Evolutionary conservation across 2,888 invertebrate species (phyloP).

Genomic region (Yponomeuta cagnagella): DNA sequence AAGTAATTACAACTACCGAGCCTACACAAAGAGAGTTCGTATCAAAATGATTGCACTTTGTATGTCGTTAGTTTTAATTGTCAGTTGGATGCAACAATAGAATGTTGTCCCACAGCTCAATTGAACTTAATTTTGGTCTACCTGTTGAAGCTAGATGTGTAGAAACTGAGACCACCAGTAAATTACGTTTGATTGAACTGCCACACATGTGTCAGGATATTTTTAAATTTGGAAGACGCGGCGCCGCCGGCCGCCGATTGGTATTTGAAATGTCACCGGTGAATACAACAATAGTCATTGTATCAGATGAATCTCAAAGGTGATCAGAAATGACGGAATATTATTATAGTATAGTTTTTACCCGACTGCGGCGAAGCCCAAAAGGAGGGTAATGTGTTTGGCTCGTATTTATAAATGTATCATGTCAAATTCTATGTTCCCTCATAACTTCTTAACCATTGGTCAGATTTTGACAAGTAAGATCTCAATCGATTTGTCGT

Average conservation of each 20-base stretch:
- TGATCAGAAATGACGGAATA: no score
- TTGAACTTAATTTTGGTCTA: not conserved
- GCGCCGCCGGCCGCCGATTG: conserved; percentile 26
- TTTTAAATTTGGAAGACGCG: conserved; percentile 38
- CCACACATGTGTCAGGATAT: conserved; percentile 36
- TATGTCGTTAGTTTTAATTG: not conserved
- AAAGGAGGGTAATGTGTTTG: no score
- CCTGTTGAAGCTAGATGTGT: not conserved
- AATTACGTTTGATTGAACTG: not conserved
- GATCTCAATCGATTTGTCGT: no score
- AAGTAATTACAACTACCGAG: not conserved
- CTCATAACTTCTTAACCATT: no score
- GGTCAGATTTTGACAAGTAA: no score
- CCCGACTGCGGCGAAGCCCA: no score
- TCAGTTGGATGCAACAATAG: conserved; percentile 10
- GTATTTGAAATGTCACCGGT: conserved; percentile 24
- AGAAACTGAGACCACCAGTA: not conserved
- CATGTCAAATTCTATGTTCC: no score
- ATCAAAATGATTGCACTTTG: conserved; percentile 13
- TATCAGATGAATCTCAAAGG: not conserved
- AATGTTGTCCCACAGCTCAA: not conserved
- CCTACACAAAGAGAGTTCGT: conserved; percentile 3
- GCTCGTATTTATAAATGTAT: no score
- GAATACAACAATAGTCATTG: conserved; percentile 2
- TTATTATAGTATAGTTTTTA: no score